These are phyloP conservation scores for Trichosurus vulpecula DNA, from an alignment of 2,797 vertebrate species.

Conservation along the genomic window DNA sequence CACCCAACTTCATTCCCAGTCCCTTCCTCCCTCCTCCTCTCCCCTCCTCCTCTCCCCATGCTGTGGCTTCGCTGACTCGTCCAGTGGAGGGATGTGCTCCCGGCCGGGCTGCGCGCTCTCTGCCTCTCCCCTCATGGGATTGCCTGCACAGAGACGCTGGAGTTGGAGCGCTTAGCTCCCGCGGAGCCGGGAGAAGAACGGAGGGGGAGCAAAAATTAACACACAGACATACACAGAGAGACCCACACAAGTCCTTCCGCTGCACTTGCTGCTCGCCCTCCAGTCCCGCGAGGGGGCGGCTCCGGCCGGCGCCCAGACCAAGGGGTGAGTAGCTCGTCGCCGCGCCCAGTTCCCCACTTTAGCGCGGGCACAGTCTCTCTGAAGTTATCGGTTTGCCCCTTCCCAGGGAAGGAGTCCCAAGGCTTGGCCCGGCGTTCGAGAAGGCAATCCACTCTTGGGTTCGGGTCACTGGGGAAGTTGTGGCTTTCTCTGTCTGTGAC, in stretches of 20 bases:
- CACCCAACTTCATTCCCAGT: constrained; percentile 56
- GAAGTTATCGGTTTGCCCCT: background rate
- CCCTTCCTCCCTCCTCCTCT: constrained; percentile 60
- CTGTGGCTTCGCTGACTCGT: constrained; percentile 62
- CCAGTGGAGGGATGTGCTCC: constrained; percentile 73
- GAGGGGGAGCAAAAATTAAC: background rate
- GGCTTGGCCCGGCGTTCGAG: background rate
- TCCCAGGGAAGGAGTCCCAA: background rate
- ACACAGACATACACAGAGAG: constrained; percentile 12
- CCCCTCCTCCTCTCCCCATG: constrained; percentile 46
- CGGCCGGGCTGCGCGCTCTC: constrained; percentile 68
- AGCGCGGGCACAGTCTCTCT: background rate
- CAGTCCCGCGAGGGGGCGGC: constrained; percentile 20
- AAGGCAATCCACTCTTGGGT: background rate
- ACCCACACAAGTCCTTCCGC: background rate
- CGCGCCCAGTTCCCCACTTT: background rate
- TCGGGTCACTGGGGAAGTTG: constrained; percentile 67
- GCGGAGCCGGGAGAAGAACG: constrained; percentile 49
- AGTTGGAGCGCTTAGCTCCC: constrained; percentile 63
- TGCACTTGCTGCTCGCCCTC: constrained; percentile 9
- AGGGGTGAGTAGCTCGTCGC: constrained; percentile 63
- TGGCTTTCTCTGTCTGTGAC: constrained; percentile 16
- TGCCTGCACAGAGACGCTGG: constrained; percentile 57
- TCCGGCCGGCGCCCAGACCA: constrained; percentile 22
- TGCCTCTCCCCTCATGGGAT: constrained; percentile 68